phyloP scores from a whole-genome alignment of 2,888 invertebrate genomes.

The Bellardia bayeri region DNA sequence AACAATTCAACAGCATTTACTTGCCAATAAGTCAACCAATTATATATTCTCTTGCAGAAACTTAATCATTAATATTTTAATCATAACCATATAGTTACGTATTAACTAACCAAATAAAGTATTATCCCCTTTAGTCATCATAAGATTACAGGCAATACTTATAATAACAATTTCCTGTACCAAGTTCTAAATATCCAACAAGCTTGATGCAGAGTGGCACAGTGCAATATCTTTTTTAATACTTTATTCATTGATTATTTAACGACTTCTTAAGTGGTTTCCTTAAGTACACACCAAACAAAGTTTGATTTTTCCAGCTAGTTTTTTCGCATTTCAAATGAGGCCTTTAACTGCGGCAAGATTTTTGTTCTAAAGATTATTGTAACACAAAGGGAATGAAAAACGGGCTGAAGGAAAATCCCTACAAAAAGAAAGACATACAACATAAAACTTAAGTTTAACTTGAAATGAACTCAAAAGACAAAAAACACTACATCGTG shows the following conservation, averaged over 20 bases:
- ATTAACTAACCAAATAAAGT: background rate
- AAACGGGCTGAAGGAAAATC: conserved; percentile 18
- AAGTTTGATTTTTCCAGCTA: conserved; percentile 66
- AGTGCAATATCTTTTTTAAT: conserved; percentile 52
- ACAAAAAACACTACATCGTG: conserved; percentile 1
- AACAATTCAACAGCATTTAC: too few species aligned
- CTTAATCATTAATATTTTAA: conserved; percentile 4
- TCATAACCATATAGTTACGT: too few species aligned
- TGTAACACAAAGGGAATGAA: conserved; percentile 50
- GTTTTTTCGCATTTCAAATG: conserved; percentile 31
- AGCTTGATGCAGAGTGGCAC: conserved; percentile 1
- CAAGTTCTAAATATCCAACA: conserved; percentile 25
- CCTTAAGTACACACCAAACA: conserved; percentile 79
- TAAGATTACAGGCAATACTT: conserved; percentile 5
- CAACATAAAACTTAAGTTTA: conserved; percentile 54
- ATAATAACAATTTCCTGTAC: background rate
- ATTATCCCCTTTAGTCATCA: background rate
- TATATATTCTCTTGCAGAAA: conserved; percentile 27
- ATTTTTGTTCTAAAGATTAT: conserved; percentile 53
- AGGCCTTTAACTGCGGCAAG: conserved; percentile 52
- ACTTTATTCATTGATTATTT: conserved; percentile 82
- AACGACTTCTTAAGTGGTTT: conserved; percentile 84
- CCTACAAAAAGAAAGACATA: conserved; percentile 22
- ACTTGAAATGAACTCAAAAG: conserved; percentile 54
- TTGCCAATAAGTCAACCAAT: background rate